Percentiles rank a stretch among this genome's conserved stretches.
phyloP scores from a whole-genome alignment of 2,113 vertebrate genomes.

The Dolichallabes microphthalmus region DNA sequence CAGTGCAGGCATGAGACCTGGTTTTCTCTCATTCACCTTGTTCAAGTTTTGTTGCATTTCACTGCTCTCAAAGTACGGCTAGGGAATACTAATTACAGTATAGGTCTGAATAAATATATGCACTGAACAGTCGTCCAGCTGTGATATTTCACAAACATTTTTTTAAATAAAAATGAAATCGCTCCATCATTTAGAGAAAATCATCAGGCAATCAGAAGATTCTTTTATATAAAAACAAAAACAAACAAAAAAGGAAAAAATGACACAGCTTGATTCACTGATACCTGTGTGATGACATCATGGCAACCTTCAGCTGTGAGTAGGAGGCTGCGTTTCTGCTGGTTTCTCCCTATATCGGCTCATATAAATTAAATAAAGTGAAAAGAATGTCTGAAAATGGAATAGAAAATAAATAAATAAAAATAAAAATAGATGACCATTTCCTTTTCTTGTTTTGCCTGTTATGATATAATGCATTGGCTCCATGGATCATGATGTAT shows the following conservation, averaged over 20 bases:
- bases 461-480: background rate
- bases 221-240: background rate
- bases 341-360: background rate
- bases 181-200: conserved; percentile 21
- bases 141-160: conserved; percentile 3
- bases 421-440: background rate
- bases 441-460: background rate
- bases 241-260: too few relatives aligned
- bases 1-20: background rate
- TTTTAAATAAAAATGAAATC: background rate
- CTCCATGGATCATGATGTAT: background rate
- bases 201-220: background rate
- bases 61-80: conserved; percentile 6
- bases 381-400: background rate
- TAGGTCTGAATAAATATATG: conserved; percentile 1
- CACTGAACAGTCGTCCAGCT: background rate
- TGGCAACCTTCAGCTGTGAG: background rate
- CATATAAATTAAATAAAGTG: background rate
- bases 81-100: background rate
- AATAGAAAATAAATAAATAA: background rate
- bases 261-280: too few relatives aligned
- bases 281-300: conserved; percentile 30
- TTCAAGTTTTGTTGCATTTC: background rate
- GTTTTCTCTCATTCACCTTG: background rate
- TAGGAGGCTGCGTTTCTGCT: background rate